Evolutionary conservation across 2,888 invertebrate genomes (phyloP), one percentile per base, ranked within the genome.

Genomic region (Ectropis crepuscularia): DNA sequence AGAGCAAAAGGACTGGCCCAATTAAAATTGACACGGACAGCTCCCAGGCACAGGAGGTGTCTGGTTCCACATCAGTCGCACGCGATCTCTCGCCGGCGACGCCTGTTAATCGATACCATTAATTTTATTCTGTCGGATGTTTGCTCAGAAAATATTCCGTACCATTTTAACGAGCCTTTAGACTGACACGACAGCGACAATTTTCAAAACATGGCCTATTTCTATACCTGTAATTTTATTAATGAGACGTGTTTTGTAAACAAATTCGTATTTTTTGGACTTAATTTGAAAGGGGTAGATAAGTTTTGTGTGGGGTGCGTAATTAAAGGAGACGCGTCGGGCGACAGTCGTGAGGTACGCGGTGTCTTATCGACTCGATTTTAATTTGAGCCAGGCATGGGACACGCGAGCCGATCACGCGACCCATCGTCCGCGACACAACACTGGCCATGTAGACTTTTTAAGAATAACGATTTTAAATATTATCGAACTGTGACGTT

Each of bases 321-420:
- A 92, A 91, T 91, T 92, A 92, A 91, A 90, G 86, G 85, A 86
- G 90, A 89, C 89, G 86, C 87, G 85, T 83, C 76, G 82, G 77
- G 78, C 86, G 87, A 87, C 88, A 84, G 89, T 92, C 91, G 92
- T 92, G 92, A 90, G 90, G 83, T 83, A 82, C 85, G 81, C 79
- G 84, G 88, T 86, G 90, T 90, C 89, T 91, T 92, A 91, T 91
- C 91, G 88, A 83, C 71, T 53, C 77, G 81, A 83, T 87, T 90
- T 92, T 92, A 92, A 92, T 92, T 92, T 92, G 92, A 92, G 83
- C 79, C 85, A 79, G 82, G 85, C 88, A 87, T 85, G 90, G 81
- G 86, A 89, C 92, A 92, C 92, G 92, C 92, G 84, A 92, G 82
- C 73, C 74, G 83, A 86, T 90, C 92, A 92, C 92, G 92, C 92